A percentile compares a stretch with the other conserved stretches of the same genome.
Evolutionary conservation across 1,140 invertebrate genomes (phyloP).

Genomic region (Proctacanthus coquilletti): DNA sequence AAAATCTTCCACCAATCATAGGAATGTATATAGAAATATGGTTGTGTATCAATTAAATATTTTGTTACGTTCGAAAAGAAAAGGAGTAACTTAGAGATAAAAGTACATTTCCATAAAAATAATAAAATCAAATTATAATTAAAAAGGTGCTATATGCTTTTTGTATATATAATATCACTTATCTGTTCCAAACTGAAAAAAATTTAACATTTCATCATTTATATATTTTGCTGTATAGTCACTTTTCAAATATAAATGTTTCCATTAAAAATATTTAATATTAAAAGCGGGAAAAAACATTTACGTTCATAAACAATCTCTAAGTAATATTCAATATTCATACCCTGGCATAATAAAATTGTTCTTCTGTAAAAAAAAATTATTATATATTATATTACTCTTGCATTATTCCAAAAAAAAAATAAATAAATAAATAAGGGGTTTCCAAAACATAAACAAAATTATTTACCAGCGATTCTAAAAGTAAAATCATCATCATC

Average conservation of each 20-base stretch:
- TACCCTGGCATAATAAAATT: too few species aligned
- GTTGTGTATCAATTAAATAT: background rate
- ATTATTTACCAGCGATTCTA: too few species aligned
- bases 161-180: background rate
- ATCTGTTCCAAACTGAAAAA: slow-evolving; percentile 1
- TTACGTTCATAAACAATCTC: background rate
- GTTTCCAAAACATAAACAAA: too few species aligned
- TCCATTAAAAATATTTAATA: background rate
- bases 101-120: background rate
- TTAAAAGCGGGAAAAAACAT: slow-evolving; percentile 1
- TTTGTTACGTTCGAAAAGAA: background rate
- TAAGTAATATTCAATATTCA: too few species aligned
- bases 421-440: too few species aligned
- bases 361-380: too few species aligned
- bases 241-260: background rate
- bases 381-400: too few species aligned
- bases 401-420: too few species aligned
- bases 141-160: background rate
- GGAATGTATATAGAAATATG: background rate
- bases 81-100: too few species aligned
- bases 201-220: background rate
- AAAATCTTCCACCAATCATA: background rate
- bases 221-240: background rate
- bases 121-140: background rate
- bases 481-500: too few species aligned